Conservation (phyloP, 2,113 vertebrate species). For the Equus quagga region DNA sequence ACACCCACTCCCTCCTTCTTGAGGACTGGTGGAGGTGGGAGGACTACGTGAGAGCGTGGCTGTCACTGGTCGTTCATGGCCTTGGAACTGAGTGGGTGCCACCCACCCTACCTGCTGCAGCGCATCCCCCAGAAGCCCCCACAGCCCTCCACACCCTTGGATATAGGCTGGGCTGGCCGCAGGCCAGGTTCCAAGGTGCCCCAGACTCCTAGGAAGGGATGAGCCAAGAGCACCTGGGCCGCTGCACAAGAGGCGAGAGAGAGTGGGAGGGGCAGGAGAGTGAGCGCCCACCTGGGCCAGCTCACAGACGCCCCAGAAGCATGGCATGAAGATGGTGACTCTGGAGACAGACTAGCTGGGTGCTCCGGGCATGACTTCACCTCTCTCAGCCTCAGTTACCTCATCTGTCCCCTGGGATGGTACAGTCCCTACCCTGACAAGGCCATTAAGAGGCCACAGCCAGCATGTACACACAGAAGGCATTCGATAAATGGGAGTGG, state of each 20-base stretch:
- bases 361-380: background rate
- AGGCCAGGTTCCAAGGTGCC: background rate
- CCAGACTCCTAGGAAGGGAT: background rate
- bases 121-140: background rate
- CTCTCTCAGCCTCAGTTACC: background rate
- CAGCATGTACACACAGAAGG: background rate
- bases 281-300: background rate
- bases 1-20: background rate
- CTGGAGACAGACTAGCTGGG: no score
- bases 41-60: background rate
- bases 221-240: rapidly evolving
- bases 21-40: no score
- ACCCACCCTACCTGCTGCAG: background rate
- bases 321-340: background rate
- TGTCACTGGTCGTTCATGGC: rapidly evolving
- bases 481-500: background rate
- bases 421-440: background rate
- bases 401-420: background rate
- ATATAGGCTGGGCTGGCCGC: background rate
- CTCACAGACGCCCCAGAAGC: background rate
- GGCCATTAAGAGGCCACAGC: background rate
- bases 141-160: background rate
- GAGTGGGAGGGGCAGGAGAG: rapidly evolving
- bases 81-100: background rate
- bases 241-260: background rate